Base-by-base conservation (phyloP, 64 coral and sea anemone genomes). In the Montipora cactus region DNA sequence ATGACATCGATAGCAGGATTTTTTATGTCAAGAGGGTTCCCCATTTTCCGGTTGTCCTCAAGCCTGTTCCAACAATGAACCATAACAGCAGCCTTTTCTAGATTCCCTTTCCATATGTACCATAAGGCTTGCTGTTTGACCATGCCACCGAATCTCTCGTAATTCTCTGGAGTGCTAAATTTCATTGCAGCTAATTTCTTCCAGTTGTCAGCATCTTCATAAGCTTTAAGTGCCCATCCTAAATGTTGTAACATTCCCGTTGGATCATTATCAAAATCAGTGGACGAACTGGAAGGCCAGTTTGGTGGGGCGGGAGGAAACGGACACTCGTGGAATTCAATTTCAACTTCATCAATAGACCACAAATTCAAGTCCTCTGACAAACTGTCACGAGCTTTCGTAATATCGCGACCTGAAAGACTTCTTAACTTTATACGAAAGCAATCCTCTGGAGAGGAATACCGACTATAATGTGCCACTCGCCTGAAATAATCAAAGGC, bases 21-120 rank as follows among this genome's bases (percentile, higher is more conserved):
- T 84, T 84, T 84, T 13, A 44, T 16, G 67, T 84, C 81, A n/a
- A 84, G 81, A 47, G 16, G 13, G 2, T 84, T 84, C 14, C 81
- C 81, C 61, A 19, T 67, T 68, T 66, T 47, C 59, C 81, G 67
- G 81, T 84, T 59, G 1, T 84, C 81, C 15, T 84, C 81, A 84
- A 84, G 61, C 61, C 81, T 84, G 15, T 59, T 58, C 81, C 81
- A 84, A 7, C 59, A 84, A 67, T 84, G 81, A 67, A 84, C 81
- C 81, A 84, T 84, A 46, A 84, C 81, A 3, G 81, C 81, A 68
- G 81, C 81, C 37, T 84, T 84, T 84, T 84, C 81, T 67, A 84
- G 18, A n/a, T 84, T 59, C 14, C 81, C 81, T 67, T 68, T 84
- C 81, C 81, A 84, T 37, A 84, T 84, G 81, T 84, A 84, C 81